Conservation (phyloP, 2,113 vertebrate genomes). For the Poeciliopsis retropinna region DNA sequence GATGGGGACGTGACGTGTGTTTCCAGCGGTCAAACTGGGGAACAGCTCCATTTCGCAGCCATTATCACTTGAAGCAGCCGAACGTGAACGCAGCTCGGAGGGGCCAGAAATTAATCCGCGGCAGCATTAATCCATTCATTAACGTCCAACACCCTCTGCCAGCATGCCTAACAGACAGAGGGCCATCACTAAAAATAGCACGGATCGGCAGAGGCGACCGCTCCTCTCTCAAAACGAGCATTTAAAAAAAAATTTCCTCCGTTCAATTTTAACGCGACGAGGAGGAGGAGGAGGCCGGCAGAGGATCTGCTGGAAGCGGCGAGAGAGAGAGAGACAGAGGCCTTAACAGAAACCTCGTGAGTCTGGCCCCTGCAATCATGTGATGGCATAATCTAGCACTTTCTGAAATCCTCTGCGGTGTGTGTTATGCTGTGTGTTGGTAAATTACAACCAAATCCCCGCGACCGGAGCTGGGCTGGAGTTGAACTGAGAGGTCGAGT, state of each 20-base stretch:
- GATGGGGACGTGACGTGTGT: neutral
- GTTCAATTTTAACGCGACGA: neutral
- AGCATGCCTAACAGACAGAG: constrained; percentile 20
- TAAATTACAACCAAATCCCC: constrained; percentile 36
- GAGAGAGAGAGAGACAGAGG: constrained; percentile 12
- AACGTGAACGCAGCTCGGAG: constrained; percentile 25
- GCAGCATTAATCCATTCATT: constrained; percentile 34
- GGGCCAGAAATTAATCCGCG: constrained; percentile 50
- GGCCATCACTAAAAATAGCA: constrained; percentile 5
- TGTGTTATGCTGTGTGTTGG: constrained; percentile 27
- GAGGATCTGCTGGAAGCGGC: neutral
- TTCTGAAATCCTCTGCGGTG: constrained; percentile 33
- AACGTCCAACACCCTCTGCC: constrained; percentile 19
- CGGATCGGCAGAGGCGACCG: neutral
- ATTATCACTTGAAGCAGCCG: constrained; percentile 8
- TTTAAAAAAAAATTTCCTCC: neutral
- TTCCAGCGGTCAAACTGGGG: neutral
- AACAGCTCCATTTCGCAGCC: constrained; percentile 23
- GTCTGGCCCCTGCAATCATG: constrained; percentile 45
- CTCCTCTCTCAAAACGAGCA: neutral
- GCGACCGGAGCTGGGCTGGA: neutral
- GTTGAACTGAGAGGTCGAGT: constrained; percentile 12
- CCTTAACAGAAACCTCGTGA: constrained; percentile 31
- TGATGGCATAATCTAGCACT: constrained; percentile 60
- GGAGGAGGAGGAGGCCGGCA: neutral